phyloP scores from a whole-genome alignment of 1,140 invertebrate species.

The Asobara japonica region DNA sequence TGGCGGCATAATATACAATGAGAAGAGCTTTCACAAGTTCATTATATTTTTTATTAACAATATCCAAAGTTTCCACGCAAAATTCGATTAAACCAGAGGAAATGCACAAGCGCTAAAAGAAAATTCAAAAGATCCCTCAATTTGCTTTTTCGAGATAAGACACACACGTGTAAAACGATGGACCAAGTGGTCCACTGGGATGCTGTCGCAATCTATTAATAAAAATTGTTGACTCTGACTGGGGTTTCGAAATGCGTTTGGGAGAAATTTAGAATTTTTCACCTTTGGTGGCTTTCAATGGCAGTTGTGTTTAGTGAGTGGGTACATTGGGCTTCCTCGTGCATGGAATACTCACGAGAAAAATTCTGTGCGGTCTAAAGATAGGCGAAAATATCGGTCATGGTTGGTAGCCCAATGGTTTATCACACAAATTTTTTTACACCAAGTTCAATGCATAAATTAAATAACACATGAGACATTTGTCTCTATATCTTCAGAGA shows the following conservation, averaged over 20 bases:
- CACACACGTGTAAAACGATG: neutral
- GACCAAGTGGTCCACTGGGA: constrained; percentile 1
- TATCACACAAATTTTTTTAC: neutral
- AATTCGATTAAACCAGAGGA: neutral
- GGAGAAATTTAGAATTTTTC: neutral
- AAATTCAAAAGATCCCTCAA: neutral
- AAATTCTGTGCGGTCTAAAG: neutral
- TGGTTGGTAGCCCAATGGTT: neutral
- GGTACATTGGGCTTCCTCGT: neutral
- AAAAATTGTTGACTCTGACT: constrained; percentile 5
- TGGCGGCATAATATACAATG: neutral
- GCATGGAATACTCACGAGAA: neutral
- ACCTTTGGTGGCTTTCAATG: neutral
- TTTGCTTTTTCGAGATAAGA: neutral
- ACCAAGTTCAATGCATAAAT: neutral
- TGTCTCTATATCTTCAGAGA: too few relatives aligned
- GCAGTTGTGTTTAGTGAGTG: neutral
- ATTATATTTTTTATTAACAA: too few relatives aligned
- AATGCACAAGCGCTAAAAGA: neutral
- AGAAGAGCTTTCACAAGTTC: neutral
- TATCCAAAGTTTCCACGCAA: neutral
- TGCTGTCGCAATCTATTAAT: constrained; percentile 29
- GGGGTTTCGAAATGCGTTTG: constrained; percentile 3
- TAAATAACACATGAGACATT: too few relatives aligned
- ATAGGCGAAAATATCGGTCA: neutral